A percentile compares a stretch with the other conserved stretches of the same genome.
phyloP scores from a whole-genome alignment of 1,140 invertebrate species.

The Conus ventricosus region DNA sequence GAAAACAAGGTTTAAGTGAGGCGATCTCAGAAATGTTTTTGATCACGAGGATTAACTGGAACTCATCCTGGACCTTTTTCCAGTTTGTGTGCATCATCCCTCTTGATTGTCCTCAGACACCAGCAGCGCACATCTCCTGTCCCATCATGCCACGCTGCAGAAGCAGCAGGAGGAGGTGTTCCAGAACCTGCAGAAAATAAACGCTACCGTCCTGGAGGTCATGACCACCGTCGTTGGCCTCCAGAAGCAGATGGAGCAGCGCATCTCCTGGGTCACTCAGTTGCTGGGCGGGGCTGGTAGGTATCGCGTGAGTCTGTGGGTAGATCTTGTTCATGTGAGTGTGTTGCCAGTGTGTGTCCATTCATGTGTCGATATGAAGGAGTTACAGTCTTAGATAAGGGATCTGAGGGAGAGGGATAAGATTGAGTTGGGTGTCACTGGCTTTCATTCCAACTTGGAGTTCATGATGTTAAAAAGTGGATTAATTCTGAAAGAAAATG shows the following conservation, averaged over 20 bases:
- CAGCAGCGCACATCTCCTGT: slow-evolving; percentile 77
- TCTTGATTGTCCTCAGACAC: slow-evolving; percentile 66
- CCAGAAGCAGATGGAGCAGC: slow-evolving; percentile 76
- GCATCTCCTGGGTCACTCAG: slow-evolving; percentile 78
- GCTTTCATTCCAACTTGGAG: too few relatives aligned
- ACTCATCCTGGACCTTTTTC: too few relatives aligned
- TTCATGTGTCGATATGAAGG: not conserved
- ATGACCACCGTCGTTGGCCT: slow-evolving; percentile 77
- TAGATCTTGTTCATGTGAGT: not conserved
- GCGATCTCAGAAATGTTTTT: too few relatives aligned
- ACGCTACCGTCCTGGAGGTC: slow-evolving; percentile 78
- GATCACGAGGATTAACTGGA: too few relatives aligned
- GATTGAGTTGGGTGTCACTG: too few relatives aligned
- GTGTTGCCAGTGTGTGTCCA: not conserved
- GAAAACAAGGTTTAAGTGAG: too few relatives aligned
- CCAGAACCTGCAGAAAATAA: slow-evolving; percentile 80
- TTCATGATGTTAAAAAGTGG: too few relatives aligned
- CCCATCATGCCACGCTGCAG: slow-evolving; percentile 78
- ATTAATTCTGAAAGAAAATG: too few relatives aligned
- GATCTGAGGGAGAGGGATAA: not conserved
- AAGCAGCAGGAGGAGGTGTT: slow-evolving; percentile 78
- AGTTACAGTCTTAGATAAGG: not conserved
- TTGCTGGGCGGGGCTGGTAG: slow-evolving; percentile 78
- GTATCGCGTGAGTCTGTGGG: not conserved
- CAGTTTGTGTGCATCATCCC: too few relatives aligned